Conservation (phyloP, 2,888 invertebrate genomes). For the Pyrrhia umbra region DNA sequence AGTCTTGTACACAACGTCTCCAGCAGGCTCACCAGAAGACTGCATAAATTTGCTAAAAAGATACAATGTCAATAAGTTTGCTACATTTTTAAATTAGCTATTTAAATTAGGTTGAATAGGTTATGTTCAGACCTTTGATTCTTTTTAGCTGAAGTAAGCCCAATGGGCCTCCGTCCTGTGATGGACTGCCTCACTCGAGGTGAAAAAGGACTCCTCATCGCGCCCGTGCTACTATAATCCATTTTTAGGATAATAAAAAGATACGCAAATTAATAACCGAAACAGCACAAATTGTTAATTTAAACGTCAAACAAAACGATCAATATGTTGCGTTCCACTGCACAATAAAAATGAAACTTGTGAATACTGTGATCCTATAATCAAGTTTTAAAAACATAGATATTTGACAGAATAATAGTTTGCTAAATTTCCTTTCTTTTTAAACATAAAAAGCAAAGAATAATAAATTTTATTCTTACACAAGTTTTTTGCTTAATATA, state of each 20-base stretch:
- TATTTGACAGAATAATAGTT: not conserved
- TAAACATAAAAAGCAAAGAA: not conserved
- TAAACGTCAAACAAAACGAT: slow-evolving; percentile 55
- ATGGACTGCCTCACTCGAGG: slow-evolving; percentile 83
- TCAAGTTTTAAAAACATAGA: not conserved
- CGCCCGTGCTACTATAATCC: slow-evolving; percentile 83
- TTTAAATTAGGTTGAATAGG: slow-evolving; percentile 31
- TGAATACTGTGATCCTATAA: too few species aligned
- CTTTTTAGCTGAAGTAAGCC: slow-evolving; percentile 79
- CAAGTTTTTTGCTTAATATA: not conserved
- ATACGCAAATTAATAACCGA: slow-evolving; percentile 60
- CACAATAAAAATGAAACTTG: not conserved
- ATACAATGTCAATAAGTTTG: slow-evolving; percentile 5
- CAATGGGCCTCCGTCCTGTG: slow-evolving; percentile 78
- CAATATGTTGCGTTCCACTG: slow-evolving; percentile 42
- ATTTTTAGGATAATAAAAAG: slow-evolving; percentile 57
- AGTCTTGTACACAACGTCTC: slow-evolving; percentile 94
- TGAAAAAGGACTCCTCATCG: slow-evolving; percentile 85
- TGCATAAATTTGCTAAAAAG: slow-evolving; percentile 78
- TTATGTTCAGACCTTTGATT: slow-evolving; percentile 76
- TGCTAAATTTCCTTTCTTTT: not conserved
- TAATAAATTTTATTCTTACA: not conserved
- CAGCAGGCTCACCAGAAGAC: slow-evolving; percentile 77
- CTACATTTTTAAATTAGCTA: not conserved
- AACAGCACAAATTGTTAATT: slow-evolving; percentile 50